These are phyloP conservation scores for Dexiosoma caninum DNA, from an alignment of 2,888 invertebrate genomes.

Conservation along the genomic window DNA sequence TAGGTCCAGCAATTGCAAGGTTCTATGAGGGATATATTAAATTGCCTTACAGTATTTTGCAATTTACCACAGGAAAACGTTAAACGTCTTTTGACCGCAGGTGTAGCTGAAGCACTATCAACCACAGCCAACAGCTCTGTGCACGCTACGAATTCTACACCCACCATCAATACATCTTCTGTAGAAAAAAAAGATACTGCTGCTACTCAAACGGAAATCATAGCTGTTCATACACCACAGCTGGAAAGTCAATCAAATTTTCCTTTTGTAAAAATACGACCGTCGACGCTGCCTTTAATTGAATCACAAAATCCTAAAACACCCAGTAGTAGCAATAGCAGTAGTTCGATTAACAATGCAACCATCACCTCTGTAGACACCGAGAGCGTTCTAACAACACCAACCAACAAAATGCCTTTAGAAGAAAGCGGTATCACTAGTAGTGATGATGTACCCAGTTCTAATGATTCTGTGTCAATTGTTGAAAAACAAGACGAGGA, in stretches of 20 bases:
- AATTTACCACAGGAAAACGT: slow-evolving; percentile 76
- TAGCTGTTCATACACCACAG: slow-evolving; percentile 87
- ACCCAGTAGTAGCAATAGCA: slow-evolving; percentile 49
- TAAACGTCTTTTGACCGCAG: slow-evolving; percentile 70
- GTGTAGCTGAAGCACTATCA: slow-evolving; percentile 68
- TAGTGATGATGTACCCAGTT: slow-evolving; percentile 37
- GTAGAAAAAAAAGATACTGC: slow-evolving; percentile 76
- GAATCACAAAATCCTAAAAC: slow-evolving; percentile 65
- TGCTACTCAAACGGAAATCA: slow-evolving; percentile 88
- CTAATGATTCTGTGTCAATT: slow-evolving; percentile 55
- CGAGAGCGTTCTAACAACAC: slow-evolving; percentile 35
- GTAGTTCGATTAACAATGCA: slow-evolving; percentile 5
- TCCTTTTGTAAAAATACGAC: slow-evolving; percentile 77
- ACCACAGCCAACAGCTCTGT: slow-evolving; percentile 73
- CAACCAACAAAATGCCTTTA: slow-evolving; percentile 48
- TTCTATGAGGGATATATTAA: slow-evolving; percentile 87
- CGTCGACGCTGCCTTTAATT: slow-evolving; percentile 75
- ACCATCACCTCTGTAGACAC: slow-evolving; percentile 50
- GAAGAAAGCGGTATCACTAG: slow-evolving; percentile 51
- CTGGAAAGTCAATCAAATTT: slow-evolving; percentile 79
- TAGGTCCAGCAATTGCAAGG: slow-evolving; percentile 88
- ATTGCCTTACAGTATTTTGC: slow-evolving; percentile 82
- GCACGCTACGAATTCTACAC: slow-evolving; percentile 82
- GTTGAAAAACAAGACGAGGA: slow-evolving; percentile 67
- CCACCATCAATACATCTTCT: slow-evolving; percentile 81